These are phyloP conservation scores for Catharus bicknelli DNA, from an alignment of 2,113 vertebrate genomes.

Conservation along the genomic window DNA sequence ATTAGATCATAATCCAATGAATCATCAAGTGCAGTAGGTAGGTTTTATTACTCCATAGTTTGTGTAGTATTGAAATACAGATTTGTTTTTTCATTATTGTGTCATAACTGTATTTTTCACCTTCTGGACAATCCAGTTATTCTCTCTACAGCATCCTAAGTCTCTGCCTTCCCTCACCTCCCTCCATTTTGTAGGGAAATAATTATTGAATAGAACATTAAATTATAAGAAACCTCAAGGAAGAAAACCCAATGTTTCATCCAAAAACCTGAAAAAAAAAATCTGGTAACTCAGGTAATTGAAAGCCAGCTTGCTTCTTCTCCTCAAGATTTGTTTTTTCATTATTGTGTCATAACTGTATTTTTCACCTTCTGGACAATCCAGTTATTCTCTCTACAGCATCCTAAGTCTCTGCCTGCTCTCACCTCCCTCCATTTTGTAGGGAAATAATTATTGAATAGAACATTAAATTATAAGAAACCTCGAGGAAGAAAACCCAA, in stretches of 20 bases:
- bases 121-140: neutral
- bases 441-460: neutral
- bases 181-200: neutral
- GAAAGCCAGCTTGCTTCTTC: neutral
- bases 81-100: neutral
- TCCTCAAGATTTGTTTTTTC: neutral
- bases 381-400: neutral
- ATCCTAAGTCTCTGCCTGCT: neutral
- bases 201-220: neutral
- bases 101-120: neutral
- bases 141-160: neutral
- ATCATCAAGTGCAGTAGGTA: neutral
- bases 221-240: neutral
- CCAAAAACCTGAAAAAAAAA: neutral
- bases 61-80: neutral
- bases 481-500: neutral
- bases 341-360: neutral
- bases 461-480: neutral
- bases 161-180: rapidly evolving
- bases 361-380: neutral
- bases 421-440: rapidly evolving
- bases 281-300: neutral
- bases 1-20: neutral
- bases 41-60: neutral
- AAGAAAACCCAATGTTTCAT: neutral